Percentiles rank a stretch among this genome's conserved stretches.
These are phyloP conservation scores for Montifringilla adamsi DNA, from an alignment of 2,113 vertebrate genomes.

Conservation along the genomic window DNA sequence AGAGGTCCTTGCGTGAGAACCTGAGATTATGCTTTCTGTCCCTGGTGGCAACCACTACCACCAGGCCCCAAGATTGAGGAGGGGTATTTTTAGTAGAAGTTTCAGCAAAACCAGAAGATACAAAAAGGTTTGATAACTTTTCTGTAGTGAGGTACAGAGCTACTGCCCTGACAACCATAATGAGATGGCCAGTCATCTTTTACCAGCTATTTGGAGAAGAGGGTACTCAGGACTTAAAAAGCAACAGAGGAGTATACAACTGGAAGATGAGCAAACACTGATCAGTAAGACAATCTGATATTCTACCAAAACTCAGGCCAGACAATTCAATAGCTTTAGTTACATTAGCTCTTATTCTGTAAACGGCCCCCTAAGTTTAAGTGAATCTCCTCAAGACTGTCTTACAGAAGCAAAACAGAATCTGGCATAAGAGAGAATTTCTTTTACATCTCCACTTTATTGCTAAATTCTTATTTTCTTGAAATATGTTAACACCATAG, in stretches of 20 bases:
- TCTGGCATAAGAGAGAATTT: not conserved
- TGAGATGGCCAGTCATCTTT: not conserved
- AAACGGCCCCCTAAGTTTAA: not conserved
- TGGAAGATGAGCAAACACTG: not conserved
- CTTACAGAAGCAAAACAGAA: not conserved
- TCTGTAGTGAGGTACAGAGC: not conserved
- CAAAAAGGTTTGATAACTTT: not conserved
- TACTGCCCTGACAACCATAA: not conserved
- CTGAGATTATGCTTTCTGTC: not conserved
- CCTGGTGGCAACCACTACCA: not conserved
- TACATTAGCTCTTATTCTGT: not conserved
- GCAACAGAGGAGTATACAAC: rapidly evolving
- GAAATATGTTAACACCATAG: not conserved
- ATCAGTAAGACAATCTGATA: not conserved
- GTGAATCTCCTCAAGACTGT: not conserved
- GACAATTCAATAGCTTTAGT: not conserved
- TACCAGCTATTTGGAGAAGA: not conserved
- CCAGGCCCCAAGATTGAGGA: not conserved
- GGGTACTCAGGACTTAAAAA: not conserved
- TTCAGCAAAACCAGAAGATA: not conserved
- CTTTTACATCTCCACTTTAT: not conserved
- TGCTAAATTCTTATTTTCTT: not conserved
- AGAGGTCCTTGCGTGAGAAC: not conserved
- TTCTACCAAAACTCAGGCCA: not conserved
- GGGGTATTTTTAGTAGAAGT: not conserved